phyloP scores from a whole-genome alignment of 2,888 invertebrate species.

The Xestoiulus laeticollis region DNA sequence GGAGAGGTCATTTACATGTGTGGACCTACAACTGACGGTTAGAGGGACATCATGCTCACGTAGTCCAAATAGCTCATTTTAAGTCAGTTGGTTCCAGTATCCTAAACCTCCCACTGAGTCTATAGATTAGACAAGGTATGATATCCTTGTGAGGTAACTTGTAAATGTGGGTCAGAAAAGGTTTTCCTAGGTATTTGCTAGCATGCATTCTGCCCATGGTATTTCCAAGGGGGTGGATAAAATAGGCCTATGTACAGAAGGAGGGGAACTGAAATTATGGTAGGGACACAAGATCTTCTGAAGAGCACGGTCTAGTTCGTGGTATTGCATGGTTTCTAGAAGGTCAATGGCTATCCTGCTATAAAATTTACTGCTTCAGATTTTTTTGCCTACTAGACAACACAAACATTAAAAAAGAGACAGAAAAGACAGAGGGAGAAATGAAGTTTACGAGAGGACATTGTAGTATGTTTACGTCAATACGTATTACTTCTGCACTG shows the following conservation, averaged over 20 bases:
- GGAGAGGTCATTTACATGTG: constrained; percentile 3
- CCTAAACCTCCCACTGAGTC: background rate
- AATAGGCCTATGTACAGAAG: background rate
- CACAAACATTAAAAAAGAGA: background rate
- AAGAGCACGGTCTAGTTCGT: background rate
- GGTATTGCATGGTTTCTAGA: background rate
- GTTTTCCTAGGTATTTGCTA: background rate
- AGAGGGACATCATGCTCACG: background rate
- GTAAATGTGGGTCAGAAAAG: background rate
- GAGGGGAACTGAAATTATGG: background rate
- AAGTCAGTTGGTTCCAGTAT: background rate
- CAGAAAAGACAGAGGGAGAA: background rate
- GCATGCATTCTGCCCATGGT: background rate
- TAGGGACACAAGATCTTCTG: background rate
- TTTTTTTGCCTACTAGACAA: background rate
- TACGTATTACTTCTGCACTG: too few species aligned
- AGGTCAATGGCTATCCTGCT: background rate
- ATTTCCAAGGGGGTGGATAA: background rate
- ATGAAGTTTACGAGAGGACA: background rate
- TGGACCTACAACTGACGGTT: background rate
- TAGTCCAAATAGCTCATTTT: background rate
- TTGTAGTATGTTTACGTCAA: background rate
- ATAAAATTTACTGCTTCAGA: background rate
- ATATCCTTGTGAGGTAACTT: background rate
- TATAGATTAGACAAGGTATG: background rate